phyloP scores from a whole-genome alignment of 2,113 vertebrate genomes.

The Suricata suricatta region DNA sequence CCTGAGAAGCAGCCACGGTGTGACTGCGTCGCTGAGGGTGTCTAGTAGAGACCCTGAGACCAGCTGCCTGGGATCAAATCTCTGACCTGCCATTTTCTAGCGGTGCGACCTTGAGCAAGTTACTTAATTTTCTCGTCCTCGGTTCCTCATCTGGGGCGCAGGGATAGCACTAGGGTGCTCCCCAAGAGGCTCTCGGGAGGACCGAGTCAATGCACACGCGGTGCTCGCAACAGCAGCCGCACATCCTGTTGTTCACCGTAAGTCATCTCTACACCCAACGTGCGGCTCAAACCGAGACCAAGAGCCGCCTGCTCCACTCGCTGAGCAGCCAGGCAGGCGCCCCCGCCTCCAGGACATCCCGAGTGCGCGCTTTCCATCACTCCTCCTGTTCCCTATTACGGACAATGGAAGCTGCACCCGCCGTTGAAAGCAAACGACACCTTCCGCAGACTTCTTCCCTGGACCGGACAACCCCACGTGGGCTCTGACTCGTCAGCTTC shows the following conservation, averaged over 20 bases:
- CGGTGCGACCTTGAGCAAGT: accelerated
- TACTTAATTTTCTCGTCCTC: neutral
- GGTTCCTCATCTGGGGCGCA: neutral
- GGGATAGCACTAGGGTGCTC: accelerated
- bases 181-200: accelerated
- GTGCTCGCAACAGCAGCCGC: neutral
- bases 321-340: too few species aligned
- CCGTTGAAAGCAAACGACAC: neutral
- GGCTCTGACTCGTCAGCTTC: accelerated
- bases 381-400: accelerated
- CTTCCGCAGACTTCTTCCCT: neutral
- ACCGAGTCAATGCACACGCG: accelerated
- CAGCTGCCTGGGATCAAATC: neutral
- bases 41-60: neutral
- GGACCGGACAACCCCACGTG: accelerated
- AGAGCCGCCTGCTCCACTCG: too few species aligned
- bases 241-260: too few species aligned
- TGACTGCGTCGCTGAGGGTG: neutral
- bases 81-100: neutral
- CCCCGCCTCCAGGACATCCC: accelerated
- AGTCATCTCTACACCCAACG: too few species aligned
- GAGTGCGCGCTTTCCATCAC: accelerated
- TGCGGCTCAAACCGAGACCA: too few species aligned
- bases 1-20: neutral
- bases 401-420: neutral